Percentiles rank a stretch among this genome's conserved stretches.
phyloP scores from a whole-genome alignment of 2,888 invertebrate genomes.

The Macrostomum cliftonense region DNA sequence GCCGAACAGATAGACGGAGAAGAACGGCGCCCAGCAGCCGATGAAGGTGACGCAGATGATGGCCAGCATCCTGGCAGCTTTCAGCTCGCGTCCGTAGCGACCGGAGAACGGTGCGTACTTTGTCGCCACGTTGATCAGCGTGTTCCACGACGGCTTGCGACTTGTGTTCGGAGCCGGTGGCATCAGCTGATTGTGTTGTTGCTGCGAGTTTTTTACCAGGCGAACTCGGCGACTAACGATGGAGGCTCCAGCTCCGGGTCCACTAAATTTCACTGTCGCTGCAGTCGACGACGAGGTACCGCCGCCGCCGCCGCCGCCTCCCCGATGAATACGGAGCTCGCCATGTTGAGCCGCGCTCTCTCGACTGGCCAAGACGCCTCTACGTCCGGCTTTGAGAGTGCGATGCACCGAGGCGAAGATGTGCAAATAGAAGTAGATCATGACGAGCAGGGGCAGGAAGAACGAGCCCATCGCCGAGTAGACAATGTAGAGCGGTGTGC shows the following conservation, averaged over 20 bases:
- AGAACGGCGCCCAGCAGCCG: constrained; percentile 52
- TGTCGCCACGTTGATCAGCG: no score
- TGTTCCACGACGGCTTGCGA: no score
- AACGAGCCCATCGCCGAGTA: constrained; percentile 93
- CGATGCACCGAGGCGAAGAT: constrained; percentile 68
- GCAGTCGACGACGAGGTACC: no score
- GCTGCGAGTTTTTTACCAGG: no score
- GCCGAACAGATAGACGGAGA: constrained; percentile 66
- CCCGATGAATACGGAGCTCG: no score
- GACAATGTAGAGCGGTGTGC: constrained; percentile 76
- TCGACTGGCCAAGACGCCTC: constrained; percentile 21
- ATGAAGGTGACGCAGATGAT: constrained; percentile 93
- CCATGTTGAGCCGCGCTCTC: constrained; percentile 8
- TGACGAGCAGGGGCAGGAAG: constrained; percentile 88
- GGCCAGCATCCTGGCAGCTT: constrained; percentile 83
- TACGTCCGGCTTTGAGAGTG: constrained; percentile 28
- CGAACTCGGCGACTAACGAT: no score
- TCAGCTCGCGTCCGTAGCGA: constrained; percentile 53
- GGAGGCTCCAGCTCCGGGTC: no score
- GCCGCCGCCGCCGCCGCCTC: no score
- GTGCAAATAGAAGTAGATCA: constrained; percentile 91
- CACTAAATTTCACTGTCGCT: no score
- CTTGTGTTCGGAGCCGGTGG: no score
- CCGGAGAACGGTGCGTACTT: no score
- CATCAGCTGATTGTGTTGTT: no score